Base-by-base conservation (phyloP, 2,113 vertebrate genomes). In the Leptosomus discolor region DNA sequence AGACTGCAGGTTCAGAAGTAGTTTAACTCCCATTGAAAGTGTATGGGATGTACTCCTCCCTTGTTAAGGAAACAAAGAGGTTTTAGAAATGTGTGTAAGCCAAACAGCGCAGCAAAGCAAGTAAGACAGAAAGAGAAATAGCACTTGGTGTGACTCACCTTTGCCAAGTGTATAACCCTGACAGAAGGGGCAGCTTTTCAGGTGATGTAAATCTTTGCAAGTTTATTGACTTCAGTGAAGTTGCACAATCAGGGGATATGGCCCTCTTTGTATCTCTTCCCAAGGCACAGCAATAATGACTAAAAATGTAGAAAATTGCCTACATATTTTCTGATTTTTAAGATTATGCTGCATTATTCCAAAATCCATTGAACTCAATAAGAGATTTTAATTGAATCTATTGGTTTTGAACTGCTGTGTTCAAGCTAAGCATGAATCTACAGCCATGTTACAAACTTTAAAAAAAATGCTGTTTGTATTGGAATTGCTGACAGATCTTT, bases 401-500 rank as follows among this genome's bases (percentile, higher is more conserved):
- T 69, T 0, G 1, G 15, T 13, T 95, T 94, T 85, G 70, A 45
- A 70, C 88, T 75, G 60, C 63, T 3, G 0, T 7, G 13, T 27
- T 93, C 68, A 92, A 73, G 48, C 79, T 68, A 86, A 94, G 84
- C 78, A 64, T 7, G 67, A 85, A 60, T 81, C 63, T 88, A 46
- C 56, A 71, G 76, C 64, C 67, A 34, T 78, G 63, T 88, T 96
- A 81, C 45, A 84, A 86, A 88, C 37, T 34, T 48, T 81, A 27
- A 92, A 95, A 93, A 83, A 87, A 15, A 26, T n/a, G 80, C 70
- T 90, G 45, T 95, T 95, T 96, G 89, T 92, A 92, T 92, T 89
- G 89, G 96, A 90, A 96, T 88, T 74, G 63, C 92, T 71, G 90
- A 92, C 92, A 90, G 97, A 95, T 54, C 81, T 90, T 97, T 96